These are phyloP conservation scores for Diadema setosum DNA, from an alignment of 35 echinoderm and acorn worm species.

Conservation along the genomic window DNA sequence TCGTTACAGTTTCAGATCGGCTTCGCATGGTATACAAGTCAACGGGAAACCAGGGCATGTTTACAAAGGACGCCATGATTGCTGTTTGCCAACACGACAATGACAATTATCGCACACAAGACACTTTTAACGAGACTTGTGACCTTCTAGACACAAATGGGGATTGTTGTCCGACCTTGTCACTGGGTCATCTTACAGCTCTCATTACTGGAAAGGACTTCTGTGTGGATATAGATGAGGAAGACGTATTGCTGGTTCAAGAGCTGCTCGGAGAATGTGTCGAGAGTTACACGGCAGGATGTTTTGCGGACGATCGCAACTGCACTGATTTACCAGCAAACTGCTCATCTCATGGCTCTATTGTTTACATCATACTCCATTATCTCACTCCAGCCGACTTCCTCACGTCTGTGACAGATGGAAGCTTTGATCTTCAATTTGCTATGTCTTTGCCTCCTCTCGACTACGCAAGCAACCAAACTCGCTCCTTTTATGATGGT, in stretches of 20 bases:
- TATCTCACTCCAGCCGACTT: slow-evolving; percentile 40
- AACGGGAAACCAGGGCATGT: background rate
- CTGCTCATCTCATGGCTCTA: slow-evolving; percentile 6
- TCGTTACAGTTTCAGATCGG: background rate
- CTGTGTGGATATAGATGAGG: slow-evolving; percentile 30
- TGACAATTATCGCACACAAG: background rate
- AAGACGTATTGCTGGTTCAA: slow-evolving; percentile 18
- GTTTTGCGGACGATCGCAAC: background rate
- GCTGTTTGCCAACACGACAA: slow-evolving; percentile 42
- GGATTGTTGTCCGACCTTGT: slow-evolving; percentile 64
- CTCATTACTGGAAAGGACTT: slow-evolving; percentile 60
- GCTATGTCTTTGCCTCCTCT: background rate
- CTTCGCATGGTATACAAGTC: slow-evolving; percentile 40
- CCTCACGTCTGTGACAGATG: background rate
- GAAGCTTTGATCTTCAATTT: background rate
- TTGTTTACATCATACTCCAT: slow-evolving; percentile 38
- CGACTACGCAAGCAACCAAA: background rate
- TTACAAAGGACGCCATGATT: slow-evolving; percentile 51
- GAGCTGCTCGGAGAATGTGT: slow-evolving; percentile 44
- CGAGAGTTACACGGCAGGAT: slow-evolving; percentile 10
- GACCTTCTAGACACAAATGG: background rate
- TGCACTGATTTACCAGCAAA: slow-evolving; percentile 16
- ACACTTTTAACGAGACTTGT: background rate
- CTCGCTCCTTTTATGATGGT: background rate
- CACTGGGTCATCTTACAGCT: slow-evolving; percentile 66